Evolutionary conservation across 2,113 vertebrate genomes (phyloP), one percentile per base, ranked within the genome.

Genomic region (Loxodonta africana): DNA sequence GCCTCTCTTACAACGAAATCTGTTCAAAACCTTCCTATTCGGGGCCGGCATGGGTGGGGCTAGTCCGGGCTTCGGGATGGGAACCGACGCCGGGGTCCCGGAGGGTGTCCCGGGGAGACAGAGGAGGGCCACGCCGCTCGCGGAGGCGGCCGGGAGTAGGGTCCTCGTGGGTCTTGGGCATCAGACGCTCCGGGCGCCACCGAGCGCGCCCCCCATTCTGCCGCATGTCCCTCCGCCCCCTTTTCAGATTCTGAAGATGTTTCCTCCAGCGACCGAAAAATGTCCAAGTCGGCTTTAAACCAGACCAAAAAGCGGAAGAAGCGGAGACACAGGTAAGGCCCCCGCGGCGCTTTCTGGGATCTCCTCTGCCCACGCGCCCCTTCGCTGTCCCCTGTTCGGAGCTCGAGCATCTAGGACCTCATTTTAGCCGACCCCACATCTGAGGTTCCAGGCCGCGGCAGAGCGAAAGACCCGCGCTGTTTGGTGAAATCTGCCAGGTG

Each of bases 221-320:
- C 92, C 85, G 71, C 98, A 81, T 93, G 98, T 95, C 93, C 88
- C 97, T 86, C 97, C 82, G 94, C 81, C 77, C 57, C 98, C 96
- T 98, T 97, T 96, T 53, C 98, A 99, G 99, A 99, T 98, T 99
- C 99, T 8, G 99, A 99, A 71, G 99, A 99, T 98, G 99, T 99
- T 78, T 99, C 99, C 83, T 99, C 99, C 94, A 99, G 99, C 97
- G 99, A 99, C 98, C 98, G 99, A 65, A 99, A 99, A 99, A 98
- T 99, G 96, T 99, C 99, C 80, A 99, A 99, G 98, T 99, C 99
- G 28, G 99, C 99, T 91, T 97, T 99, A 98, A 99, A 98, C 97
- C 99, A 99, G 98, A 99, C 99, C 98, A 99, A 99, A 98, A 99
- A 99, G 98, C 99, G 99, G 87, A 99, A 99, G 99, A 99, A 99